Percentiles rank a stretch among this genome's conserved stretches.
Evolutionary conservation across 2,797 vertebrate species (phyloP).

Genomic region (Aplochiton taeniatus): DNA sequence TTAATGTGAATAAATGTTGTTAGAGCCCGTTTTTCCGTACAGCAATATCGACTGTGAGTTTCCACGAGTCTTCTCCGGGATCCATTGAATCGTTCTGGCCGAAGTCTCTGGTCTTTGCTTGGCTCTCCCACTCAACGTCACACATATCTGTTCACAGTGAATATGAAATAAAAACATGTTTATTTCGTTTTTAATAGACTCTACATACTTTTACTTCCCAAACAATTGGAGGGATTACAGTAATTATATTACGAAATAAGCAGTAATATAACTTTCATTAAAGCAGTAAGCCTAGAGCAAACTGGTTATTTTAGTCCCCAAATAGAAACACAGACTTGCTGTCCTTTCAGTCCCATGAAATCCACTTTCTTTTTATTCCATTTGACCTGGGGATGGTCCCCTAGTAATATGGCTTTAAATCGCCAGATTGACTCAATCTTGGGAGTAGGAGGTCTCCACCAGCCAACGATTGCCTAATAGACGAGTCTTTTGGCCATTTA

Average conservation of each 20-base stretch:
- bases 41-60: slow-evolving; percentile 12
- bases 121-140: slow-evolving; percentile 18
- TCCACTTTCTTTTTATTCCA: slow-evolving; percentile 98
- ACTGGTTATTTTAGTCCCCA: too few species aligned
- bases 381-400: slow-evolving; percentile 93
- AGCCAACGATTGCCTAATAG: slow-evolving; percentile 95
- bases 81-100: slow-evolving; percentile 53
- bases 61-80: slow-evolving; percentile 32
- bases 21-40: slow-evolving; percentile 43
- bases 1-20: not conserved
- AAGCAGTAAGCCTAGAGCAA: slow-evolving; percentile 32
- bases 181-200: too few species aligned
- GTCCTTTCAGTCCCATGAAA: slow-evolving; percentile 94
- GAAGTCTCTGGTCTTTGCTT: slow-evolving; percentile 25
- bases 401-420: too few species aligned
- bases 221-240: slow-evolving; percentile 2
- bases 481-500: slow-evolving; percentile 94
- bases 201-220: too few species aligned
- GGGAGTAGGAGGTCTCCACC: slow-evolving; percentile 97
- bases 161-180: not conserved
- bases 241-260: slow-evolving; percentile 50
- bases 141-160: not conserved
- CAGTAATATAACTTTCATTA: slow-evolving; percentile 38
- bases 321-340: slow-evolving; percentile 88
- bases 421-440: slow-evolving; percentile 85